A percentile compares a stretch with the other conserved stretches of the same genome.
Evolutionary conservation across 2,113 vertebrate genomes (phyloP).

Genomic region (Pterophyllum scalare): DNA sequence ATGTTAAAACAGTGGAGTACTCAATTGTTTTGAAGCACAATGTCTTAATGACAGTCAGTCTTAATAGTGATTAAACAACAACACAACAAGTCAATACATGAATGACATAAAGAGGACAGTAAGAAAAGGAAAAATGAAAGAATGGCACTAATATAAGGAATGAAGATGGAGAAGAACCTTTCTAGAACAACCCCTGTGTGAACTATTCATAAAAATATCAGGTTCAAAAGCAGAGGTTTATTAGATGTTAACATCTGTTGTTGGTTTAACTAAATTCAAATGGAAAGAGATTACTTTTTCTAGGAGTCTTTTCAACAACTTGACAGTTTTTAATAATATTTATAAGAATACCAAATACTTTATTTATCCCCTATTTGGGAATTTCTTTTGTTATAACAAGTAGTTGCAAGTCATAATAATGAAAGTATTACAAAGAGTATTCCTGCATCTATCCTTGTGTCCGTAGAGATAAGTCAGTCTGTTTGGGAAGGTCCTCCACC

Average conservation of each 20-base stretch:
- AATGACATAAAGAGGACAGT: neutral
- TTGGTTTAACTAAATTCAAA: neutral
- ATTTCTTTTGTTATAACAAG: too few relatives aligned
- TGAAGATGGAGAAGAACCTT: neutral
- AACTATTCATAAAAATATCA: neutral
- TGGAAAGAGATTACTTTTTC: neutral
- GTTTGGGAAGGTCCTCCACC: too few relatives aligned
- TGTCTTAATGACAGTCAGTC: neutral
- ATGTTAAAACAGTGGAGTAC: neutral
- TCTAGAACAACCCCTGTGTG: neutral
- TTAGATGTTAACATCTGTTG: neutral
- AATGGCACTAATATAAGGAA: neutral
- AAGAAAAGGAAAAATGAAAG: neutral
- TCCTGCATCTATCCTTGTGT: neutral
- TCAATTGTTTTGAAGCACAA: neutral
- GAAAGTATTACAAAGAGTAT: neutral
- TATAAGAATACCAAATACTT: too few relatives aligned
- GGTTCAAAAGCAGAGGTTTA: neutral
- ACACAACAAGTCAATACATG: neutral
- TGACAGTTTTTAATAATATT: neutral
- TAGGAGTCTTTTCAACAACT: neutral
- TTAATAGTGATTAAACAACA: neutral
- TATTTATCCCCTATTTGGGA: neutral
- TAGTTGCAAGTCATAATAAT: neutral
- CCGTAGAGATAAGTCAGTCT: neutral